Percentiles rank a stretch among this genome's conserved stretches.
Conservation (phyloP, 2,888 invertebrate genomes). For the Nycteola revayana region DNA sequence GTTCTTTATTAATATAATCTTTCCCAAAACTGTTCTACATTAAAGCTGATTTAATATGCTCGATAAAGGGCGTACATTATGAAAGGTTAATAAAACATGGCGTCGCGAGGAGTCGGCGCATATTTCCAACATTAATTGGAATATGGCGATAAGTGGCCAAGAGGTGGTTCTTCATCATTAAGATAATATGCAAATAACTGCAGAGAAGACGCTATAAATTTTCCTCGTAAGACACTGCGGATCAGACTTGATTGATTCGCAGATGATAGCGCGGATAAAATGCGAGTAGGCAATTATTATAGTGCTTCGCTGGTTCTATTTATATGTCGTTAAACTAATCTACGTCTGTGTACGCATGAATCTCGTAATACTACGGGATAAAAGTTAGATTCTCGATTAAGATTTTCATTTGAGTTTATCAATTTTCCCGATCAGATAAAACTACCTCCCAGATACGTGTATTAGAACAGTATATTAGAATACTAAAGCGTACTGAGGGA, state of each 20-base stretch:
- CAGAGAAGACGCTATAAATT: slow-evolving; percentile 56
- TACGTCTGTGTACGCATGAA: slow-evolving; percentile 25
- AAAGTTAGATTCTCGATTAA: slow-evolving; percentile 29
- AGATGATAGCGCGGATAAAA: slow-evolving; percentile 50
- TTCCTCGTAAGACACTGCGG: slow-evolving; percentile 42
- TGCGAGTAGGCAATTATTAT: slow-evolving; percentile 38
- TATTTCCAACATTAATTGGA: slow-evolving; percentile 72
- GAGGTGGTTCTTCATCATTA: slow-evolving; percentile 67
- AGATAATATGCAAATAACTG: slow-evolving; percentile 69
- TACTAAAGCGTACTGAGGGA: slow-evolving; percentile 17
- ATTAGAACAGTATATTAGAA: slow-evolving; percentile 25
- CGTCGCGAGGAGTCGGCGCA: slow-evolving; percentile 49
- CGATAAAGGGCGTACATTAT: slow-evolving; percentile 60
- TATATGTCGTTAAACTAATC: slow-evolving; percentile 32
- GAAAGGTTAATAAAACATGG: slow-evolving; percentile 68
- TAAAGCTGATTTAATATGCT: slow-evolving; percentile 54
- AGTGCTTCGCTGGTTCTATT: slow-evolving; percentile 28
- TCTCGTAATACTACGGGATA: slow-evolving; percentile 15
- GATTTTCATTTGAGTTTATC: slow-evolving; percentile 33
- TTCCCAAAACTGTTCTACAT: slow-evolving; percentile 53
- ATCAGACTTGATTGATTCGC: slow-evolving; percentile 59
- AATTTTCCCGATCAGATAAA: slow-evolving; percentile 26
- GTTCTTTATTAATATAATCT: slow-evolving; percentile 38
- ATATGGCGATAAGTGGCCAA: slow-evolving; percentile 64
- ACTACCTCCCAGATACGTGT: slow-evolving; percentile 19